Evolutionary conservation across 2,888 invertebrate species (phyloP).

Genomic region (Drosophila anomalipes): DNA sequence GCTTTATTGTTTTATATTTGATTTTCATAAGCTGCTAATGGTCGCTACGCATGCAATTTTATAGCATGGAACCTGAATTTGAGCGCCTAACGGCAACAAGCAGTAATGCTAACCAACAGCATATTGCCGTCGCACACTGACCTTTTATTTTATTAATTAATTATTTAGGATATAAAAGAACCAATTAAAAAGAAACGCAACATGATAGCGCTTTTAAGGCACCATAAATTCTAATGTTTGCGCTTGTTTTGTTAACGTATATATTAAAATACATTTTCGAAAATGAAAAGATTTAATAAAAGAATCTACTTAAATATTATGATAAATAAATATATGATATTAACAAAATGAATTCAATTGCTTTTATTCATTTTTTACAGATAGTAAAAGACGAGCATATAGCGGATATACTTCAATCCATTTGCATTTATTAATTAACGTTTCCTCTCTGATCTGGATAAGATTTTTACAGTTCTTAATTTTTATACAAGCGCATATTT

Average conservation of each 20-base stretch:
- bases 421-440: not conserved
- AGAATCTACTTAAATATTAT: not conserved
- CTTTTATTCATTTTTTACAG: not conserved
- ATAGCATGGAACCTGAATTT: conserved; percentile 1
- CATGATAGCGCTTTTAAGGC: not conserved
- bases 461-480: not conserved
- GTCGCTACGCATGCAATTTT: conserved; percentile 78
- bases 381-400: not conserved
- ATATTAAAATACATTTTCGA: not conserved
- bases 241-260: not conserved
- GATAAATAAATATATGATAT: not conserved
- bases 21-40: conserved; percentile 80
- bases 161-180: not conserved
- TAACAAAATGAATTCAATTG: not conserved
- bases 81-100: conserved; percentile 15
- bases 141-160: conserved; percentile 1
- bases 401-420: not conserved
- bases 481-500: not conserved
- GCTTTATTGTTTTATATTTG: conserved; percentile 71
- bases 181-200: not conserved
- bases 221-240: not conserved
- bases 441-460: not conserved
- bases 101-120: not conserved
- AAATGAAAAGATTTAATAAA: not conserved
- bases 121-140: conserved; percentile 31